Base-by-base conservation (phyloP, 2,797 vertebrate species). In the Molossus molossus region DNA sequence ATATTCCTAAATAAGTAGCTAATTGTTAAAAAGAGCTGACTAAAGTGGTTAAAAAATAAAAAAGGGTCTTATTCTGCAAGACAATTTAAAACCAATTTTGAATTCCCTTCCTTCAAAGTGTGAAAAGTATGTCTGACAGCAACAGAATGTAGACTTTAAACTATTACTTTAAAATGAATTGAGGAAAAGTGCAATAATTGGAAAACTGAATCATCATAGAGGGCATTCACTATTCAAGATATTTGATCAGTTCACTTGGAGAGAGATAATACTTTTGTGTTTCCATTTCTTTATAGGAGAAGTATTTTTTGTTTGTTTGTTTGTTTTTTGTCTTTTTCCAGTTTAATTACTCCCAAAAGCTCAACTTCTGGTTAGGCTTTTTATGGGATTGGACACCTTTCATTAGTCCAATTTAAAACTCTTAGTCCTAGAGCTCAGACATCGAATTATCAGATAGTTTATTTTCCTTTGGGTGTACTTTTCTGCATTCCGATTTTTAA, bases 341-440 rank as follows among this genome's bases (percentile, higher is more conserved):
- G 83, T 96, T 97, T 98, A 87, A 95, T 27, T 72, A 93, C 40
- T 98, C 98, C 95, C 97, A 81, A 60, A 97, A 96, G 97, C 93
- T 91, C 95, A 97, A 87, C 97, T 98, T 98, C 93, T 97, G 96
- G 95, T 97, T 98, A 97, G 72, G 94, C 93, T 97, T 98, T 76
- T 93, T 92, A 89, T 97, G 97, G 90, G 95, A 90, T 93, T 93
- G 88, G 90, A 96, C 92, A 94, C 89, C 81, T 67, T 60, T 97
- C 94, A 97, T 96, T 93, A 94, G 93, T 90, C 94, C 94, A 96
- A 96, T 98, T 90, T 93, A 88, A 98, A 98, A 97, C 95, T 96
- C n/a, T 65, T 83, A 27, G 94, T 96, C 96, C 76, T 83, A 60
- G 89, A 88, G 50, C 3, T 69, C 91, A 94, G 67, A 57, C 93